Evolutionary conservation across 1,140 invertebrate species (phyloP).

Genomic region (Tetragonula clypearis): DNA sequence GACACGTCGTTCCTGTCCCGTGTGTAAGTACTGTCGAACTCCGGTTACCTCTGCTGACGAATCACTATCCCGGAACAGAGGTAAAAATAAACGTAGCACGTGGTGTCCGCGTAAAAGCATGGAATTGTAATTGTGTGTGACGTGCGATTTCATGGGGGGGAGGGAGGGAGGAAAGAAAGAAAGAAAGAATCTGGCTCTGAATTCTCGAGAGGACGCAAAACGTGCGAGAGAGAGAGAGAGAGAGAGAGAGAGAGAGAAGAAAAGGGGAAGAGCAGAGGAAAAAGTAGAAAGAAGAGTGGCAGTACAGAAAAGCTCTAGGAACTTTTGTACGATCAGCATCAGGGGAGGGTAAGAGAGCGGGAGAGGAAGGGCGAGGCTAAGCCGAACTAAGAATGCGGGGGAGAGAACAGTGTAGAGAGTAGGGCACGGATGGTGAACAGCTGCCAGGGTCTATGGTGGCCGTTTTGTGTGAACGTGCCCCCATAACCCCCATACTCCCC

Average conservation of each 20-base stretch:
- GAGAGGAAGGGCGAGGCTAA: constrained; percentile 62
- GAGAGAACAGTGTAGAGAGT: constrained; percentile 61
- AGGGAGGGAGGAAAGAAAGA: too few relatives aligned
- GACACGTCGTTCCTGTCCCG: not conserved
- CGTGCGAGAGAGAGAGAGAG: too few relatives aligned
- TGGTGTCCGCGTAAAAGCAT: not conserved
- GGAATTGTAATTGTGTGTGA: not conserved
- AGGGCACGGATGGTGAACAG: constrained; percentile 78
- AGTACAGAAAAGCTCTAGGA: constrained; percentile 15
- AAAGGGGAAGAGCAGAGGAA: not conserved
- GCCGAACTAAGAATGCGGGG: constrained; percentile 70
- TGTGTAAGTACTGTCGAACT: not conserved
- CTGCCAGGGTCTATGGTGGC: constrained; percentile 72
- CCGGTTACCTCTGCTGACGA: not conserved
- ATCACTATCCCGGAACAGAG: too few relatives aligned
- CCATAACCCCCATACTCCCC: constrained; percentile 74
- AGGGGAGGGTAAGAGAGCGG: not conserved
- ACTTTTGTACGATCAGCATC: not conserved
- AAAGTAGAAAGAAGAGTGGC: constrained; percentile 6
- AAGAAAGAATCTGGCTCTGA: not conserved
- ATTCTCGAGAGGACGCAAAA: not conserved
- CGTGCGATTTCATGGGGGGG: not conserved
- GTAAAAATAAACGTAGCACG: not conserved
- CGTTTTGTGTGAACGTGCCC: constrained; percentile 74
- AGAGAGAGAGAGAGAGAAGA: not conserved